phyloP scores from a whole-genome alignment of 2,888 invertebrate species.

The Creontiades dilutus region DNA sequence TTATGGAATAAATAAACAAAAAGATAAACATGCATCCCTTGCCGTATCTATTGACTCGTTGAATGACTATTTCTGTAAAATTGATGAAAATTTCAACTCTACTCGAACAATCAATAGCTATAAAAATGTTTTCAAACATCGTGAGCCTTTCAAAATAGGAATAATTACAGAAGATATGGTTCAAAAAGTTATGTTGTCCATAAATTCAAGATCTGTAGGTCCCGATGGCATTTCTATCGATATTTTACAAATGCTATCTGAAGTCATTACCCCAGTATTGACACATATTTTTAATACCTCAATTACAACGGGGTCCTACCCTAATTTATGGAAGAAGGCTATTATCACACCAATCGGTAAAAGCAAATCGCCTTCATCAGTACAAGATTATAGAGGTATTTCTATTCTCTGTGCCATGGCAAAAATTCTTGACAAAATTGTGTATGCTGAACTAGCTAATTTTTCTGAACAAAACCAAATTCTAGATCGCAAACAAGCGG shows the following conservation, averaged over 20 bases:
- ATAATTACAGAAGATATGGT: neutral
- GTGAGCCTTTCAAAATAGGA: neutral
- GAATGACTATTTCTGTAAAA: conserved; percentile 6
- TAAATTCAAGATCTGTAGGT: neutral
- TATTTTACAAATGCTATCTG: neutral
- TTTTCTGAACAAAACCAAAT: neutral
- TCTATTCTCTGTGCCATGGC: neutral
- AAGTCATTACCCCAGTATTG: neutral
- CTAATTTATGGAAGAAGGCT: conserved; percentile 27
- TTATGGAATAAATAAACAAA: conserved; percentile 2
- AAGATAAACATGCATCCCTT: neutral
- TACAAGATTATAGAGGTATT: neutral
- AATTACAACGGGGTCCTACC: neutral
- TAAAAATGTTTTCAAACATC: too few species aligned
- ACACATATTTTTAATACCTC: conserved; percentile 34
- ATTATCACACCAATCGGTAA: conserved; percentile 6
- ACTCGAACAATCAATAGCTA: neutral
- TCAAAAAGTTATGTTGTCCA: too few species aligned
- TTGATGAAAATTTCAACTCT: neutral
- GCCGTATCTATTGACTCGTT: neutral
- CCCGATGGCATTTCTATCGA: neutral
- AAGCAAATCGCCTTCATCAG: neutral
- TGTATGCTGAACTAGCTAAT: neutral
- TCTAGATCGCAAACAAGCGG: conserved; percentile 30
- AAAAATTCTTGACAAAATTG: conserved; percentile 14